phyloP scores from a whole-genome alignment of 2,888 invertebrate genomes.

The Chrysina gloriosa region DNA sequence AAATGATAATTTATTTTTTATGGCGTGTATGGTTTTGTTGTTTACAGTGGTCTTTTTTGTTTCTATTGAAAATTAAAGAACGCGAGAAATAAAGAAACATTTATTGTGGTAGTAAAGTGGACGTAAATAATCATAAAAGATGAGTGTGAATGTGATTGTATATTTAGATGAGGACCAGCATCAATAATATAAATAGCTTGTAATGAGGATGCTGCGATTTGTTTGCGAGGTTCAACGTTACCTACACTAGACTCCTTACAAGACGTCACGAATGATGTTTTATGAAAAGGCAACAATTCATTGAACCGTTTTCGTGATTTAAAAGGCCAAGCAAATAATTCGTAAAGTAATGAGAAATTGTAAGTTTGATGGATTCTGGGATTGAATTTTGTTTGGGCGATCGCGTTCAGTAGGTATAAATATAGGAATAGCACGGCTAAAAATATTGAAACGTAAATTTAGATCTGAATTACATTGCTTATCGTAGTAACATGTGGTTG shows the following conservation, averaged over 20 bases:
- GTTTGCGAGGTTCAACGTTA: slow-evolving; percentile 13
- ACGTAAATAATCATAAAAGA: background rate
- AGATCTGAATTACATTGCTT: slow-evolving; percentile 33
- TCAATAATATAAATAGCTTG: background rate
- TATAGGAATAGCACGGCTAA: slow-evolving; percentile 22
- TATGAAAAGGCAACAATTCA: background rate
- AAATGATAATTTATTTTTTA: background rate
- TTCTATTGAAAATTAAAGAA: background rate
- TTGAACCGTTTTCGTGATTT: background rate
- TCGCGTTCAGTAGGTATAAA: slow-evolving; percentile 13
- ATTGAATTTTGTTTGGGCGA: slow-evolving; percentile 25
- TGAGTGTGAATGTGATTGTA: background rate
- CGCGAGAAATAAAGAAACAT: background rate
- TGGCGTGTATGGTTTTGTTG: too few species aligned
- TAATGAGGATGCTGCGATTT: slow-evolving; percentile 21
- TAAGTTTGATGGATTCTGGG: background rate
- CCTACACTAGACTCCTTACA: background rate
- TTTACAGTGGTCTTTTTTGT: too few species aligned
- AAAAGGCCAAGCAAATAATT: background rate
- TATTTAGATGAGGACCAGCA: background rate
- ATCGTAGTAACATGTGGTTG: slow-evolving; percentile 44
- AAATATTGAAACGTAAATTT: slow-evolving; percentile 37
- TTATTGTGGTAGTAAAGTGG: background rate
- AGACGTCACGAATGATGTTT: background rate
- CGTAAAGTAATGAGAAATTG: too few species aligned